These are phyloP conservation scores for Carassius auratus DNA, from an alignment of 2,113 vertebrate species.

Conservation along the genomic window DNA sequence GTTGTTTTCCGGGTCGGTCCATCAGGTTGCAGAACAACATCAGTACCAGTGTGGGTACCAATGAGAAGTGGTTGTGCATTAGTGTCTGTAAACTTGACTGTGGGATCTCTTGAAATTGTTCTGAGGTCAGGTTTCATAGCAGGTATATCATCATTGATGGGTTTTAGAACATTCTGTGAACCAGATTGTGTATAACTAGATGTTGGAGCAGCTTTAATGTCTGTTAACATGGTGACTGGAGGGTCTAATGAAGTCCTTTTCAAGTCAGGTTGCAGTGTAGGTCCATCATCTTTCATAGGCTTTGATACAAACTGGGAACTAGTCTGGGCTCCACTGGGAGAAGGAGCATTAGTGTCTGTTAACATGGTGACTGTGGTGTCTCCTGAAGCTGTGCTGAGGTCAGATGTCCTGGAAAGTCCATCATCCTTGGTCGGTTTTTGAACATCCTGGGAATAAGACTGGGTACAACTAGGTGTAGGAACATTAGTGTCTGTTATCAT, in stretches of 20 bases:
- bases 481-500: not conserved
- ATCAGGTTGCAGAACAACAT: not conserved
- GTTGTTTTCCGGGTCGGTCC: not conserved
- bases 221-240: too few relatives aligned
- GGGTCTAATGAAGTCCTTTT: not conserved
- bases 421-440: not conserved
- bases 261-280: not conserved
- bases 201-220: too few relatives aligned
- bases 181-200: conserved; percentile 54
- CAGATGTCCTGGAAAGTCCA: not conserved
- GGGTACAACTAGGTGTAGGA: conserved; percentile 42
- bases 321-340: not conserved
- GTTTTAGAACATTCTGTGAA: conserved; percentile 12
- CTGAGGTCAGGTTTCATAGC: not conserved
- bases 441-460: conserved; percentile 42
- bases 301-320: not conserved
- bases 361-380: not conserved
- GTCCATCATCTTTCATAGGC: not conserved
- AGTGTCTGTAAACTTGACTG: not conserved
- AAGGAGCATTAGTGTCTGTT: not conserved
- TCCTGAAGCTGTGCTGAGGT: not conserved
- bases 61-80: not conserved
- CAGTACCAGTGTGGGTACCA: not conserved
- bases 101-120: not conserved
- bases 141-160: not conserved